These are phyloP conservation scores for Ovis aries DNA, from an alignment of 2,113 vertebrate species.

Conservation along the genomic window DNA sequence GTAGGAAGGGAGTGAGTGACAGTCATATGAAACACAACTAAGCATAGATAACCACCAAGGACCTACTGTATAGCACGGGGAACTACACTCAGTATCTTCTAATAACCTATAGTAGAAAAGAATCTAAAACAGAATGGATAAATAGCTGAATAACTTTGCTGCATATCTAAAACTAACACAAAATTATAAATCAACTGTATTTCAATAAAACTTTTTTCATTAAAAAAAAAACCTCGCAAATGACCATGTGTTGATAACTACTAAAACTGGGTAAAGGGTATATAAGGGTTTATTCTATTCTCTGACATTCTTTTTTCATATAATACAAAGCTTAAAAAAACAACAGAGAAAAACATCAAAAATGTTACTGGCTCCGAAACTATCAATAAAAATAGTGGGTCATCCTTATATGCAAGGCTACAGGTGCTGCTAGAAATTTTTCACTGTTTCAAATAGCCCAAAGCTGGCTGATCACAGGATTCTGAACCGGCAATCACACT, in stretches of 20 bases:
- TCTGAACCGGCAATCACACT: not conserved
- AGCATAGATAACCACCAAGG: not conserved
- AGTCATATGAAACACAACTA: not conserved
- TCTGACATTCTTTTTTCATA: not conserved
- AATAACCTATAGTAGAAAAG: not conserved
- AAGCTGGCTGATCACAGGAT: not conserved
- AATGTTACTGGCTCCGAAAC: not conserved
- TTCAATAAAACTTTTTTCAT: not conserved
- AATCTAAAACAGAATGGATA: not conserved
- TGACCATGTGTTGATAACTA: not conserved
- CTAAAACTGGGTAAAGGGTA: not conserved
- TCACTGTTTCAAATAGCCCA: not conserved
- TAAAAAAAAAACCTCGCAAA: not conserved
- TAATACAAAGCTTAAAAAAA: constrained; percentile 11
- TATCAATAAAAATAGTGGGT: not conserved
- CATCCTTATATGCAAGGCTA: not conserved
- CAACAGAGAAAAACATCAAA: not conserved
- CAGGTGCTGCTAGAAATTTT: not conserved
- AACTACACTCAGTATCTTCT: not conserved
- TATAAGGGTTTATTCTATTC: not conserved
- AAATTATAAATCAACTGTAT: not conserved
- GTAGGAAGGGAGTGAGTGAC: not conserved
- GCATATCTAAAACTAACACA: not conserved
- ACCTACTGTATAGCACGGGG: not conserved
- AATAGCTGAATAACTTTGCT: not conserved